Percentiles rank a stretch among this genome's conserved stretches.
phyloP scores from a whole-genome alignment of 2,797 vertebrate genomes.

The Coregonus sp. region DNA sequence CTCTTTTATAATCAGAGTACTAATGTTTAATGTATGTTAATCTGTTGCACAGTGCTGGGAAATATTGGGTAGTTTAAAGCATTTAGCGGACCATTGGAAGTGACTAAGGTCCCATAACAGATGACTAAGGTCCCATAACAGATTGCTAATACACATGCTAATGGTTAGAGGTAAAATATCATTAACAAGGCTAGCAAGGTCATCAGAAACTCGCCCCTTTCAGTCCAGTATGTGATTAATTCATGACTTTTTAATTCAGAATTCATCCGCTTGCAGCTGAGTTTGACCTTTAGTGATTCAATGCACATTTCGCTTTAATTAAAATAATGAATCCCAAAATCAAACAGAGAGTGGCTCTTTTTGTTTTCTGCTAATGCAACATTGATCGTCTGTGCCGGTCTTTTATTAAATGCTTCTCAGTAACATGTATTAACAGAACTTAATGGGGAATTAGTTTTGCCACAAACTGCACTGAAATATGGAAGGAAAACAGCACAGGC shows the following conservation, averaged over 20 bases:
- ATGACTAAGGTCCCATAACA: no score
- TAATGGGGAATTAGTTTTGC: slow-evolving; percentile 52
- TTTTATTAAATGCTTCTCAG: slow-evolving; percentile 60
- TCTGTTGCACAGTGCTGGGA: neutral
- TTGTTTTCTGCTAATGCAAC: slow-evolving; percentile 50
- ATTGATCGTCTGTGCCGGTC: slow-evolving; percentile 63
- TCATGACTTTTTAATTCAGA: slow-evolving; percentile 58
- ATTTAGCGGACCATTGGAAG: neutral
- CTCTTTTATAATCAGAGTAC: neutral
- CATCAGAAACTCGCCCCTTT: slow-evolving; percentile 50
- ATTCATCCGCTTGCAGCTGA: slow-evolving; percentile 59
- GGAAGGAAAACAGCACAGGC: slow-evolving; percentile 7
- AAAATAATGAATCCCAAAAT: slow-evolving; percentile 73
- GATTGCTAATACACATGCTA: neutral
- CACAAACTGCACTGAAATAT: neutral
- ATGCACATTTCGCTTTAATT: slow-evolving; percentile 65
- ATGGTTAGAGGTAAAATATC: slow-evolving; percentile 26
- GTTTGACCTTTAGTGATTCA: slow-evolving; percentile 70
- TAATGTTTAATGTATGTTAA: neutral
- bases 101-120: neutral
- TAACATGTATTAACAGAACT: slow-evolving; percentile 63
- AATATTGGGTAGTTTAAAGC: neutral
- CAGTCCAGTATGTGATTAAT: slow-evolving; percentile 55
- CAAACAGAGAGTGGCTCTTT: slow-evolving; percentile 46
- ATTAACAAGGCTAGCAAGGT: slow-evolving; percentile 51